A percentile compares a stretch with the other conserved stretches of the same genome.
phyloP scores from a whole-genome alignment of 2,113 vertebrate genomes.

The Zootoca vivipara region DNA sequence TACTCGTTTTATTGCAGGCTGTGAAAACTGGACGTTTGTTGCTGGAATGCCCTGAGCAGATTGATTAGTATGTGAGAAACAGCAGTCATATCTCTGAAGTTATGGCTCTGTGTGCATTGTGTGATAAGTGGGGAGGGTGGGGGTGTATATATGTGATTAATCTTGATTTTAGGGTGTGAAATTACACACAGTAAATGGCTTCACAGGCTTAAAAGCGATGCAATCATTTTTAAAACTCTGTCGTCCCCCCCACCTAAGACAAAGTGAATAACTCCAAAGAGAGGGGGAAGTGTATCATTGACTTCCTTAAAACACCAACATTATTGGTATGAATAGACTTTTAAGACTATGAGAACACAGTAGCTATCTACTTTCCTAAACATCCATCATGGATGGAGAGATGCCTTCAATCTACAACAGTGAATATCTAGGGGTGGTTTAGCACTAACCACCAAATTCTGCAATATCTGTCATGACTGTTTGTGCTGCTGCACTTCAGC shows the following conservation, averaged over 20 bases:
- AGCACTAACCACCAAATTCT: background rate
- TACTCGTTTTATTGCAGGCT: background rate
- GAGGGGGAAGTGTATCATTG: background rate
- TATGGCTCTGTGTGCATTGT: background rate
- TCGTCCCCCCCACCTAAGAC: background rate
- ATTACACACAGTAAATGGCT: background rate
- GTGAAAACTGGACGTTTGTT: background rate
- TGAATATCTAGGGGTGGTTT: background rate
- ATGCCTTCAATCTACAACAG: background rate
- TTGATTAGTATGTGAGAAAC: background rate
- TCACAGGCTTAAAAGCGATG: background rate
- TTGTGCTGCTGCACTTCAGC: background rate
- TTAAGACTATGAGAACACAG: background rate
- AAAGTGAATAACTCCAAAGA: background rate
- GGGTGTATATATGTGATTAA: background rate
- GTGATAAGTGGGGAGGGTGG: background rate
- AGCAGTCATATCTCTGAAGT: background rate
- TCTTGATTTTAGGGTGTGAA: background rate
- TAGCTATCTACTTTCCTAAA: background rate
- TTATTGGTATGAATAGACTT: background rate
- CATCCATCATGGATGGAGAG: background rate
- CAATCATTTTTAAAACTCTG: background rate
- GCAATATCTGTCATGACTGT: background rate
- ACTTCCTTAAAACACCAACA: background rate
- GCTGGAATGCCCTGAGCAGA: background rate